Conservation (phyloP, 2,888 invertebrate species). For the Eristalis intricaria region DNA sequence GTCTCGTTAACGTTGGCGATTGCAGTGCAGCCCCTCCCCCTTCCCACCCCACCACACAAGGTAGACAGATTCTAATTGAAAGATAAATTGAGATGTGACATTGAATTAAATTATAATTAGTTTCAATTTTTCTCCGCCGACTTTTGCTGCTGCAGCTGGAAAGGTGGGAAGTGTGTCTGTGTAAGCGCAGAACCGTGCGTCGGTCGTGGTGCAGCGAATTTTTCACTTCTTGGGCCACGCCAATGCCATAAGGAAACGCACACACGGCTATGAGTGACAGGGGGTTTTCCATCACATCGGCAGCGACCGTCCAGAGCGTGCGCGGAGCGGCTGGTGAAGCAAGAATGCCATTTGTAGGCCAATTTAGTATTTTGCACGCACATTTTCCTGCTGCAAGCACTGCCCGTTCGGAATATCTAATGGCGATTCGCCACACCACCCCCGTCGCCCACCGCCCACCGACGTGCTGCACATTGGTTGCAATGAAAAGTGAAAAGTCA, state of each 20-base stretch:
- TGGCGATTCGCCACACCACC: conserved; percentile 9
- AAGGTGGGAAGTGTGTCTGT: conserved; percentile 45
- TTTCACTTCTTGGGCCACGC: conserved; percentile 27
- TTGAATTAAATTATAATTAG: conserved; percentile 53
- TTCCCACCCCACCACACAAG: background rate
- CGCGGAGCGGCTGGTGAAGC: conserved; percentile 13
- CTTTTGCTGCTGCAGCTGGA: background rate
- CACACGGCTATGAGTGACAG: conserved; percentile 37
- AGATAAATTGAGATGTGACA: conserved; percentile 56
- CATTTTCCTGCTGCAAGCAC: conserved; percentile 63
- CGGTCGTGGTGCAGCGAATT: background rate
- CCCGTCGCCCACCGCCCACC: no score
- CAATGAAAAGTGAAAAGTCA: conserved; percentile 73
- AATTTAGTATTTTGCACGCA: conserved; percentile 71
- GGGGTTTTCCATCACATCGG: conserved; percentile 56
- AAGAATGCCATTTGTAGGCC: conserved; percentile 66
- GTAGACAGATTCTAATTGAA: conserved; percentile 45
- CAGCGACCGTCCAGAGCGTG: background rate
- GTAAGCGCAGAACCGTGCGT: background rate
- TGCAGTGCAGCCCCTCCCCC: background rate
- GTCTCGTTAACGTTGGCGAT: conserved; percentile 8
- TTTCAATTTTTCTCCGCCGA: background rate
- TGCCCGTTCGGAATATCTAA: conserved; percentile 53
- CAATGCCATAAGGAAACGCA: conserved; percentile 65
- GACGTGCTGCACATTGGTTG: conserved; percentile 19